Base-by-base conservation (phyloP, 2,888 invertebrate genomes). In the Smittia sp. region DNA sequence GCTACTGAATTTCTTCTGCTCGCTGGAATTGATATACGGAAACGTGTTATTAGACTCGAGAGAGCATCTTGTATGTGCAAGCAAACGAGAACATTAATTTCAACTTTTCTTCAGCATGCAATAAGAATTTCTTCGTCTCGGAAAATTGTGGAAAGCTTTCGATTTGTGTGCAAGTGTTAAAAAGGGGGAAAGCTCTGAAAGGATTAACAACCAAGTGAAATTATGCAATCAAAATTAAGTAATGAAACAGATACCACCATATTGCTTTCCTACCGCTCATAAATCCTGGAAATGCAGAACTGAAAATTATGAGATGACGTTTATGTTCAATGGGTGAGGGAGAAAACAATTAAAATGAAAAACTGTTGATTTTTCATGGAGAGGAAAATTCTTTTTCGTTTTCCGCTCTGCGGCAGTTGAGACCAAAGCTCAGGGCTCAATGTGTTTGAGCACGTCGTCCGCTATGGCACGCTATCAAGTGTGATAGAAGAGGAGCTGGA, bases 1-100 rank as follows among this genome's bases (percentile, higher is more conserved):
- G 90, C 90, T 85, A 93, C 92, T 84, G 93, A 92, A n/a, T n/a
- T n/a, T 85, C 93, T 89, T 86, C 93, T 87, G 80, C 92, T 92
- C 87, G 92, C 93, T 93, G 63, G 4, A 63, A 27, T 6, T 11
- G 15, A 46, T 46, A n/a, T n/a, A n/a, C 9, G 15, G 13, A 63
- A 27, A 63, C 3, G n/a, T 63, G 15, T 7, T 24, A 22, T 20
- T 58, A 58, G 24, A 58, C 4, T 7, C n/a, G 11, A 15, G 9
- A 58, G 22, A 58, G 3, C 18, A 4, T 18, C 4, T 22, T 32
- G 32, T 9, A 32, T 32, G 4, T 2, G 2, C 52, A 46, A 46
- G n/a, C 46, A 46, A 46, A 46, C 46, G 46, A 46, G 46, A 46
- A 46, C n/a, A n/a, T n/a, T 32, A 32, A 32, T 3, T 9, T 32